Evolutionary conservation across 2,113 vertebrate genomes (phyloP), one percentile per base, ranked within the genome.

Genomic region (Phrynosoma platyrhinos): DNA sequence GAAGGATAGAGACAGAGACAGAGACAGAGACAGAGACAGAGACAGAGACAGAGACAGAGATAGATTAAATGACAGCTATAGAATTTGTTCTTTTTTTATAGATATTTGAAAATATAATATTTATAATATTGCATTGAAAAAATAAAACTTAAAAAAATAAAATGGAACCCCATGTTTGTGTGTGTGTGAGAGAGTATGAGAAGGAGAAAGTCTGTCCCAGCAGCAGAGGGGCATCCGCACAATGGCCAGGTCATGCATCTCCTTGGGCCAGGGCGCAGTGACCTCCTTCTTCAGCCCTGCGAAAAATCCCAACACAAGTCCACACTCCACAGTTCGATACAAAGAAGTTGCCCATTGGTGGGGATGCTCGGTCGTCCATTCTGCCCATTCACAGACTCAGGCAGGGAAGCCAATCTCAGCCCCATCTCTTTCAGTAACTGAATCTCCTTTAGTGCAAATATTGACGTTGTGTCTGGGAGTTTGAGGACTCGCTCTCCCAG

Each of bases 361-460:
- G 72, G 75, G 69, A 47, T n/a, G 77, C 93, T 94, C 90, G 90
- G 91, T 92, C 32, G 83, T 90, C 91, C 93, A 85, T 94, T 93
- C 93, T 94, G 94, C 93, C 92, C 91, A 58, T 91, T 90, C 93
- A 94, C 98, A 93, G 97, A 96, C 77, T 98, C 97, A 36, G 96
- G 94, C 88, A 97, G 90, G 21, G 96, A 95, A 1, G 92, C 96
- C 9, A 94, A 95, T 94, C 95, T 96, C 87, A 96, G 91, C n/a
- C 91, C 91, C 1, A 94, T 83, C 95, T 98, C 98, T 90, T 96
- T 97, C 89, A 98, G 98, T 95, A 98, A 96, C 89, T 97, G 96
- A 91, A 98, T 97, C 93, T 98, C 98, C 83, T 98, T 96, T 96
- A 98, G 95, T 97, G 97, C 97, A 96, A 98, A 98, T 97, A 98